Conservation (phyloP, 2,113 vertebrate genomes). For the Pelecanoides urinatrix region DNA sequence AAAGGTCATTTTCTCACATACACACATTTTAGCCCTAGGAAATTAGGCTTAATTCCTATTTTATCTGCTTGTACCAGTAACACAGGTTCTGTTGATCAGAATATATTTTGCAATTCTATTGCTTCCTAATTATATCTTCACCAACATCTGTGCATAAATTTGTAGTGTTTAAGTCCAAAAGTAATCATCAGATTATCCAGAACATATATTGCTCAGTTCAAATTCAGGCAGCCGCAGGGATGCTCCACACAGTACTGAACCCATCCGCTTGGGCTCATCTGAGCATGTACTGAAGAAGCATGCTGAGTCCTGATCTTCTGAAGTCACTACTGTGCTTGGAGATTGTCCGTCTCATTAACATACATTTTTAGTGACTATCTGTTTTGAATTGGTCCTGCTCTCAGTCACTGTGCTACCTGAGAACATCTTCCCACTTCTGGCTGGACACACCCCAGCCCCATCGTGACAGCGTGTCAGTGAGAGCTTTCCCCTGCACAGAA, state of each 20-base stretch:
- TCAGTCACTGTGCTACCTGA: background rate
- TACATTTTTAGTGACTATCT: background rate
- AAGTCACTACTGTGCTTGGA: background rate
- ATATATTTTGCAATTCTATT: background rate
- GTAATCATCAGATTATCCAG: background rate
- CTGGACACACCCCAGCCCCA: background rate
- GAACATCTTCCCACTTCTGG: background rate
- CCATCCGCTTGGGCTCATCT: background rate
- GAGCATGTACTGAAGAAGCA: background rate
- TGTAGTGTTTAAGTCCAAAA: background rate
- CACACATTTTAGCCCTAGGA: background rate
- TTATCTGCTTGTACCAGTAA: background rate
- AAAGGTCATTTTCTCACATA: background rate
- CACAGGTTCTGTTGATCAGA: background rate
- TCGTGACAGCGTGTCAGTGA: accelerated
- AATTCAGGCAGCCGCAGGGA: background rate
- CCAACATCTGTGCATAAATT: background rate
- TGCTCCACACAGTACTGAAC: background rate
- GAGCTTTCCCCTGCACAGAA: background rate
- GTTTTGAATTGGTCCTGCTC: background rate
- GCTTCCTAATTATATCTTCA: background rate
- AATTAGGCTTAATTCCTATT: background rate
- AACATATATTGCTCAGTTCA: background rate
- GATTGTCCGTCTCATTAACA: no score
- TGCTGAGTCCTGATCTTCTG: background rate